Conservation (phyloP, 2,888 invertebrate species). For the Isotomurus palustris region DNA sequence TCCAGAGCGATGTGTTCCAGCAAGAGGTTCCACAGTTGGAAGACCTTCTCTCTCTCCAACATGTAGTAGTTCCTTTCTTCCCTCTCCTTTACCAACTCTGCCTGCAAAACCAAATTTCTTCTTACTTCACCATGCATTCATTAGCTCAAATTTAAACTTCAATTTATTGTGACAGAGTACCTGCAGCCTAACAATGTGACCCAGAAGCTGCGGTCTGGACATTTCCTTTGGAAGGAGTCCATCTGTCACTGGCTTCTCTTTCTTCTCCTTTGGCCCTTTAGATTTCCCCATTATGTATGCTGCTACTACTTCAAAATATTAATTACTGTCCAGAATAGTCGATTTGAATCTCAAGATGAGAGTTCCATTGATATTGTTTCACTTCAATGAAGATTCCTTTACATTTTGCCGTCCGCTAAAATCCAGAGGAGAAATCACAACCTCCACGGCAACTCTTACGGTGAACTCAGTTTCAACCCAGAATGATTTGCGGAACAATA, state of each 20-base stretch:
- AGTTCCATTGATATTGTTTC: too few relatives aligned
- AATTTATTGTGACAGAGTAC: not conserved
- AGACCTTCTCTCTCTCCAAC: constrained; percentile 28
- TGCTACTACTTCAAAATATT: too few relatives aligned
- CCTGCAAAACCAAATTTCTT: constrained; percentile 6
- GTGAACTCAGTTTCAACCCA: too few relatives aligned
- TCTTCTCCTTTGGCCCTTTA: constrained; percentile 11
- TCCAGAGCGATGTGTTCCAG: constrained; percentile 26
- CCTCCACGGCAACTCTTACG: too few relatives aligned
- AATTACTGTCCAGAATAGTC: too few relatives aligned
- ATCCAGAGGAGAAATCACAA: too few relatives aligned
- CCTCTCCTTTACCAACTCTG: constrained; percentile 24
- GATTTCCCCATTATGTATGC: too few relatives aligned
- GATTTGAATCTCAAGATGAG: too few relatives aligned
- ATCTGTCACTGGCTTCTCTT: constrained; percentile 23
- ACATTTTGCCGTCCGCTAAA: too few relatives aligned
- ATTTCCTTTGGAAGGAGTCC: constrained; percentile 29
- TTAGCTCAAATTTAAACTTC: not conserved
- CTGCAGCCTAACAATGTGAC: constrained; percentile 20
- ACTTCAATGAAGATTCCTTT: too few relatives aligned
- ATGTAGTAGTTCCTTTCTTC: constrained; percentile 35
- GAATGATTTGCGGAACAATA: too few relatives aligned
- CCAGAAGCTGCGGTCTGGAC: constrained; percentile 22
- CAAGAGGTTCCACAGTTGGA: constrained; percentile 26
- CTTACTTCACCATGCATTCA: not conserved